These are phyloP conservation scores for Xestia sexstrigata DNA, from an alignment of 2,888 invertebrate genomes.

Conservation along the genomic window DNA sequence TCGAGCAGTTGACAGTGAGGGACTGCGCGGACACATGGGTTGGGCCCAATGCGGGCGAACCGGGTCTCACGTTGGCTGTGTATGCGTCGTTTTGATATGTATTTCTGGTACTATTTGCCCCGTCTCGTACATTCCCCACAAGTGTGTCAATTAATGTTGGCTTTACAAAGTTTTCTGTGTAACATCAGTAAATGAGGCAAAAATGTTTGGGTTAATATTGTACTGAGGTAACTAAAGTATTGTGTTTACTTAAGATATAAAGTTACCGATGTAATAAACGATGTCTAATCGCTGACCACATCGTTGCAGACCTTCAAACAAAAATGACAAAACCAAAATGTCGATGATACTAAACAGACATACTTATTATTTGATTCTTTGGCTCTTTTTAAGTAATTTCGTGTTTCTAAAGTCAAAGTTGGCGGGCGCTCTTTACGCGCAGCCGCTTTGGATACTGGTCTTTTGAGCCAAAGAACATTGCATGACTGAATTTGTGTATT, in stretches of 20 bases:
- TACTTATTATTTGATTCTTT: conserved; percentile 33
- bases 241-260: conserved; percentile 54
- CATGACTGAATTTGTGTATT: conserved; percentile 66
- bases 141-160: conserved; percentile 55
- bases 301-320: conserved; percentile 62
- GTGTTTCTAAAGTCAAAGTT: conserved; percentile 14
- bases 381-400: conserved; percentile 22
- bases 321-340: conserved; percentile 56
- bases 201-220: conserved; percentile 38
- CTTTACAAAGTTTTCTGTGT: conserved; percentile 56
- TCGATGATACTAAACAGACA: conserved; percentile 37
- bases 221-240: conserved; percentile 33
- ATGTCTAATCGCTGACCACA: conserved; percentile 65
- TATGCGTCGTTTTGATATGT: conserved; percentile 57
- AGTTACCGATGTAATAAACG: conserved; percentile 61
- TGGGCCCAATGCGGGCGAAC: conserved; percentile 77
- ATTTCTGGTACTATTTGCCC: conserved; percentile 51
- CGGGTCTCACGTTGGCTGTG: conserved; percentile 83
- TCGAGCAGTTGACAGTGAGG: conserved; percentile 70
- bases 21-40: conserved; percentile 73
- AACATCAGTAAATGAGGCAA: conserved; percentile 34
- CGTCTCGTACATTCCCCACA: conserved; percentile 44
- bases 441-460: background rate
- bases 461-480: conserved; percentile 46
- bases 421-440: background rate